Base-by-base conservation (phyloP, 2,888 invertebrate species). In the Escarpia spicata region DNA sequence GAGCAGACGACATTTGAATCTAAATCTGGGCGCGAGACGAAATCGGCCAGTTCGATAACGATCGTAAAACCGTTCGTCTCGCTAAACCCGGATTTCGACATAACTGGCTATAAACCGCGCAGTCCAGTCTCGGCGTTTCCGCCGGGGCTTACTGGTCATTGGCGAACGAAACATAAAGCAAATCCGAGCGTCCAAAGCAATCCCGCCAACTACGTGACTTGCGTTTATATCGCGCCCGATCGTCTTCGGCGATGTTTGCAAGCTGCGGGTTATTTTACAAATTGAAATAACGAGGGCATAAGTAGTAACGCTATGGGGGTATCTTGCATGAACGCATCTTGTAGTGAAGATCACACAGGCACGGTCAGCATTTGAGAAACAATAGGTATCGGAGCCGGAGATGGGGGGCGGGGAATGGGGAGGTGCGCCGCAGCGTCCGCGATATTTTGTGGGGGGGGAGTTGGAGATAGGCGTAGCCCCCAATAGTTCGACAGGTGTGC, bases 81-180 rank as follows among this genome's bases (percentile, higher is more conserved):
- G 75, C n/a, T 75, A 75, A 75, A n/a, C 75, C 75, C 75, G 75
- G 75, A 75, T 26, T 75, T 75, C 26, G 75, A 75, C 75, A 75
- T 75, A 75, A 75, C 75, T 75, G 75, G 75, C 75, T 26, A 75
- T 75, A 75, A 75, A 75, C 75, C 26, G 26, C n/a, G 75, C n/a
- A 15, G 4, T 75, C 75, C 75, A 26, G 75, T n/a, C n/a, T 75
- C 75, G 26, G 6, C 19, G n/a, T 75, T 75, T 75, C 75, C 75
- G 19, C 75, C 4, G 75, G 19, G 75, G 75, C n/a, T 75, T 75
- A 75, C 75, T 26, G 75, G 75, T 26, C 75, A 26, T 26, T 26
- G 75, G n/a, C 26, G 75, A 75, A 26, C 26, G 75, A 75, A 19
- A 75, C 75, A 75, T 75, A 75, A 75, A 75, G 26, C 75, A 75